Evolutionary conservation across 2,888 invertebrate genomes (phyloP).

Genomic region (Meandrusa payeni): DNA sequence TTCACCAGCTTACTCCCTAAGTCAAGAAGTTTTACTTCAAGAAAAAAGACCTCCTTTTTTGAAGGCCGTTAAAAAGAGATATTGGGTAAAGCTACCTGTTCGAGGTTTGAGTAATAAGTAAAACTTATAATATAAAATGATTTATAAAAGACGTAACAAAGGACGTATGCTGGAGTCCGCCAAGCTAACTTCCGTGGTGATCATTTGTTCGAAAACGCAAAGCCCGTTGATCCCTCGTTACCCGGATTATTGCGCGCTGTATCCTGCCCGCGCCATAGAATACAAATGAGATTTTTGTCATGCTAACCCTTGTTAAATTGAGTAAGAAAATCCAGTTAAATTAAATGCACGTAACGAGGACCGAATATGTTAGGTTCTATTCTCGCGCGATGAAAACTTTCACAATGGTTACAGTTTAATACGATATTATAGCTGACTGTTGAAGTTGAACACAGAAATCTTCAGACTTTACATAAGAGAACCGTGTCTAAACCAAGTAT

Average conservation of each 20-base stretch:
- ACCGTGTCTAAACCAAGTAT: too few relatives aligned
- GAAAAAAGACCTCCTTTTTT: too few relatives aligned
- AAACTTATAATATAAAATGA: background rate
- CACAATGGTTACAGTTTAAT: too few relatives aligned
- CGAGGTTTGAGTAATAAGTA: too few relatives aligned
- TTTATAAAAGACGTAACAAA: background rate
- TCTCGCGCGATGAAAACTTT: too few relatives aligned
- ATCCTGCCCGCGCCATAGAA: constrained; percentile 17
- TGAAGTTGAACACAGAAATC: too few relatives aligned
- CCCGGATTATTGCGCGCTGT: constrained; percentile 20
- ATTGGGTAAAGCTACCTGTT: too few relatives aligned
- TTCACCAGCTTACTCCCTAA: too few relatives aligned
- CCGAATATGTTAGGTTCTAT: constrained; percentile 28
- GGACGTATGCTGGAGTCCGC: background rate
- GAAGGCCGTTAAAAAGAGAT: too few relatives aligned
- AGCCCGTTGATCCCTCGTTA: constrained; percentile 23
- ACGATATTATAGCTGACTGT: too few relatives aligned
- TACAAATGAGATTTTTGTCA: constrained; percentile 24
- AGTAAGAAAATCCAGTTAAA: constrained; percentile 15
- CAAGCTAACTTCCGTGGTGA: constrained; percentile 14
- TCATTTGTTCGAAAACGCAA: constrained; percentile 22
- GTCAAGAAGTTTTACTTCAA: too few relatives aligned
- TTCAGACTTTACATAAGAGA: too few relatives aligned
- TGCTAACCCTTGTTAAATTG: constrained; percentile 21
- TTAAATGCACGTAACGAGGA: constrained; percentile 15